Evolutionary conservation across 2,888 invertebrate species (phyloP), one percentile per base, ranked within the genome.

Genomic region (Papilio demoleus): DNA sequence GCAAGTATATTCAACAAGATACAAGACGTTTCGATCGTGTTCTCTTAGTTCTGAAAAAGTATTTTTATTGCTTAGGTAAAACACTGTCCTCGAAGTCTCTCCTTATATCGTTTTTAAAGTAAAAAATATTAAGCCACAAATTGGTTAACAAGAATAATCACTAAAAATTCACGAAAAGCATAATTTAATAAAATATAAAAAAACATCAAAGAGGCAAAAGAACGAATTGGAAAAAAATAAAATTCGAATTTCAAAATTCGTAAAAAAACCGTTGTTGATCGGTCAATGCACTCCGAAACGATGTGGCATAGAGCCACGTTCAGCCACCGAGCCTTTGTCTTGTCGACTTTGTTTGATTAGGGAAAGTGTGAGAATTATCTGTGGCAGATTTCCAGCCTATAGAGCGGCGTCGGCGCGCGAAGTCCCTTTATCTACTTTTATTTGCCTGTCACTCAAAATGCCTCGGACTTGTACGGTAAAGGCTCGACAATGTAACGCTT

Each of bases 371-470:
- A 86, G 86, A 86, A 83, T 82, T 75, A 73, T 72, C 70, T 79
- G 75, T 72, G 70, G 78, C 74, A 74, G 63, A 74, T 72, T 72
- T 72, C 65, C 72, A 71, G 61, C 65, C 40, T 68, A 42, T 72
- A 74, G 73, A 70, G 72, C 72, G 70, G 70, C 74, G 76, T 70
- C 78, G 75, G 79, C 76, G 77, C 75, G 78, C 77, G 76, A 74
- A 75, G 74, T 70, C 76, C 79, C 81, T 86, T 87, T 88, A 85
- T 88, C 83, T 86, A 83, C 82, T 86, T 89, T 89, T 90, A 89
- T 91, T 90, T 88, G 85, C 82, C 85, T 88, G 90, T 90, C 91
- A 88, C 82, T 90, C 90, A 90, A 84, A 83, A 80, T 80, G 81
- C 78, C 84, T 81, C 77, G 82, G 84, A 83, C 83, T 81, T 77